Percentiles rank a stretch among this genome's conserved stretches.
These are phyloP conservation scores for Microcebus jonahi DNA, from an alignment of 2,113 vertebrate species.

Conservation along the genomic window DNA sequence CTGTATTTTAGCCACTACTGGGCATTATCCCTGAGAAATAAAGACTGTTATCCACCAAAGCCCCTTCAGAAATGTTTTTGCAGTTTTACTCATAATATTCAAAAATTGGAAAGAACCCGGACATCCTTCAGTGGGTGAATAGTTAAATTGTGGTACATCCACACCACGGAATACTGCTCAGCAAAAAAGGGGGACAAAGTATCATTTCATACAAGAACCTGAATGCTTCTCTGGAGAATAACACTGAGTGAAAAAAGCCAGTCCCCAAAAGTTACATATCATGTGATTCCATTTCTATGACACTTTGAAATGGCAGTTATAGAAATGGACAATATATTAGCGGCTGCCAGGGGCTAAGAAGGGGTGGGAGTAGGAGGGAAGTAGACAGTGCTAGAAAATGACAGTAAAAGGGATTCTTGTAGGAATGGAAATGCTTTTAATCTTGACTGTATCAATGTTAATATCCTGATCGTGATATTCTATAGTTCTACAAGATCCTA, in stretches of 20 bases:
- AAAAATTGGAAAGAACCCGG: not conserved
- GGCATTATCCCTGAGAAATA: not conserved
- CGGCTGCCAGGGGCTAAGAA: not conserved
- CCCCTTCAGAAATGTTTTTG: not conserved
- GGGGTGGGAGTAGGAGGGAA: not conserved
- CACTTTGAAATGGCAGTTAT: not conserved
- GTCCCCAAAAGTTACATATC: not conserved
- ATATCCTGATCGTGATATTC: not conserved
- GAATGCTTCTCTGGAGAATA: not conserved
- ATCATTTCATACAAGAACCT: not conserved
- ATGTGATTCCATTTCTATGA: not conserved
- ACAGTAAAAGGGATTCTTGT: not conserved
- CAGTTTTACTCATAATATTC: not conserved
- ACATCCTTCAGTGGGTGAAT: not conserved
- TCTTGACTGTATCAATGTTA: not conserved
- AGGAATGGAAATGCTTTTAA: not conserved
- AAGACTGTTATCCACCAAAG: not conserved
- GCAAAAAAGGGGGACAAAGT: not conserved
- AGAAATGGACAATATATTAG: not conserved
- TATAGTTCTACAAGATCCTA: not conserved
- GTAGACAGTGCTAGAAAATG: not conserved
- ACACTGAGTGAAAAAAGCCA: not conserved
- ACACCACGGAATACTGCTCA: not conserved
- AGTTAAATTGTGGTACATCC: not conserved
- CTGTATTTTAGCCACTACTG: not conserved